Base-by-base conservation (phyloP, 2,113 vertebrate genomes). In the Elachura formosa region DNA sequence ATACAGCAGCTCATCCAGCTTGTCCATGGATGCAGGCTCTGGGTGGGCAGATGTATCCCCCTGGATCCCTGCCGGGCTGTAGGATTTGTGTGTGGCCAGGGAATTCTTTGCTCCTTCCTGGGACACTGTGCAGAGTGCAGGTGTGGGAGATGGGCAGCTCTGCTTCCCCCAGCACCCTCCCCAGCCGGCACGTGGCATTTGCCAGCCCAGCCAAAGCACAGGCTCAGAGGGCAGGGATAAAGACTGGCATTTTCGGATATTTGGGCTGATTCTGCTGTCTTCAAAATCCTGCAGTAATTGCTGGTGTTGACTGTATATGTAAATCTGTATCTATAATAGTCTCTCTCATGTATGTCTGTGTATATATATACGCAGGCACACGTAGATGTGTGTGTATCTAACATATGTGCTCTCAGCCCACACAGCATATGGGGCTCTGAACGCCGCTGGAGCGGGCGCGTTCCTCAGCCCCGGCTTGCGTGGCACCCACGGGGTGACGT, bases 341-440 rank as follows among this genome's bases (percentile, higher is more conserved):
- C 89, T 69, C 81, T 72, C 79, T 67, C 89, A 80, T 95, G 10
- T 33, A 84, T 96, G 90, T 92, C 86, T 95, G 92, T 96, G 92
- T 96, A 80, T 94, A 76, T 91, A 96, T 94, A 95, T 88, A 33
- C 4, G 41, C 43, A 46, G 51, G 31, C 75, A 74, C 85, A 41
- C 84, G 59, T 76, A 76, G 91, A 46, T 91, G 89, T 96, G 95
- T 95, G 94, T 95, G 2, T 90, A 34, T n/a, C 93, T 94, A 62
- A 95, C 95, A 95, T 93, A 96, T 95, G 94, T 92, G 87, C 87
- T 96, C 91, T n/a, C 95, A 95, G 25, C 93, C 96, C 94, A 95
- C 96, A 59, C 96, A 87, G 15, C 93, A 87, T 58, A 87, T 96
- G 96, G 12, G 6, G 58, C 87, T 64, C 78, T 4, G 49, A 55